Evolutionary conservation across 2,888 invertebrate genomes (phyloP).

Genomic region (Luperina testacea): DNA sequence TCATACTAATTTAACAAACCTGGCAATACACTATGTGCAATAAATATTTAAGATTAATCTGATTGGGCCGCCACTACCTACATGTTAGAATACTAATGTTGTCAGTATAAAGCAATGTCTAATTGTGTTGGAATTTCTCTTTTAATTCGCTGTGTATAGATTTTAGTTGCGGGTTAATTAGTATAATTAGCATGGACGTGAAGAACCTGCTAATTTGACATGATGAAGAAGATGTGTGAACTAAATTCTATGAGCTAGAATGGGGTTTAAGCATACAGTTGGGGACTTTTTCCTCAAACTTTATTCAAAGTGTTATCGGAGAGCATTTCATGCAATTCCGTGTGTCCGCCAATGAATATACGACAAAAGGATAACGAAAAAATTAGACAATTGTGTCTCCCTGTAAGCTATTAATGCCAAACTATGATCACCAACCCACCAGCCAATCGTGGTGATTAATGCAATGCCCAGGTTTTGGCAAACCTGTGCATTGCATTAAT

Average conservation of each 20-base stretch:
- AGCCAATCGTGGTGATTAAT: background rate
- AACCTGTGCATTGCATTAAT: too few species aligned
- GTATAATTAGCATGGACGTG: slow-evolving; percentile 49
- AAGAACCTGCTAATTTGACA: slow-evolving; percentile 33
- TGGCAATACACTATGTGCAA: slow-evolving; percentile 87
- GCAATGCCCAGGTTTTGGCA: background rate
- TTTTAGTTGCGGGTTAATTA: slow-evolving; percentile 63
- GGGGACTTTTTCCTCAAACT: background rate
- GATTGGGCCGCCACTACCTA: slow-evolving; percentile 81
- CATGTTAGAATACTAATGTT: slow-evolving; percentile 87
- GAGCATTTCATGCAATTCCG: background rate
- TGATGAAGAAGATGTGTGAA: slow-evolving; percentile 49
- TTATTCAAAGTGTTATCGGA: background rate
- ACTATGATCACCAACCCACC: background rate
- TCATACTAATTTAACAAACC: slow-evolving; percentile 88
- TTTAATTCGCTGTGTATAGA: slow-evolving; percentile 66
- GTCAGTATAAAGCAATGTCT: slow-evolving; percentile 67
- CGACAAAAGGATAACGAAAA: too few species aligned
- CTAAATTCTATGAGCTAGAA: slow-evolving; percentile 42
- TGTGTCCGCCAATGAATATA: background rate
- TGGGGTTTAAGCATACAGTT: slow-evolving; percentile 21
- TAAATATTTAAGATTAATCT: slow-evolving; percentile 90
- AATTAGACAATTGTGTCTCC: background rate
- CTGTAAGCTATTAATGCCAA: background rate
- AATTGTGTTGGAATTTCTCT: slow-evolving; percentile 71